A percentile compares a stretch with the other conserved stretches of the same genome.
Evolutionary conservation across 2,797 vertebrate genomes (phyloP).

Genomic region (Microcaecilia unicolor): DNA sequence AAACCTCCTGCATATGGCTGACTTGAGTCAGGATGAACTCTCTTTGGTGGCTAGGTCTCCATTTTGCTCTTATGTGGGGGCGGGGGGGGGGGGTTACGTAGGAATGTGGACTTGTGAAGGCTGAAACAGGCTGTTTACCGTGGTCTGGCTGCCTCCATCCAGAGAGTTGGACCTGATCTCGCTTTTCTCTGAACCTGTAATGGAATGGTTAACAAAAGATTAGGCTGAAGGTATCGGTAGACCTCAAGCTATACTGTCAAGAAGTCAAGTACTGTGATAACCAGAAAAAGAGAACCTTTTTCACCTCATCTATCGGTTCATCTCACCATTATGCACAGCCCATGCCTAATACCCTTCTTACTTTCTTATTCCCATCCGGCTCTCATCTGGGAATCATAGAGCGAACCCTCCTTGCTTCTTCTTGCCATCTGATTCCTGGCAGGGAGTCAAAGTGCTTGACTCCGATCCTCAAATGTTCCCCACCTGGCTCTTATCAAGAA

Average conservation of each 20-base stretch:
- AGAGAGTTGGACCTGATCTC: slow-evolving; percentile 17
- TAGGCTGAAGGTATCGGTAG: too few relatives aligned
- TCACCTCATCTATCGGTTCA: not conserved
- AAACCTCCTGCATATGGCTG: too few relatives aligned
- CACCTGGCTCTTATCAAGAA: too few relatives aligned
- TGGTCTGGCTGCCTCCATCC: slow-evolving; percentile 25
- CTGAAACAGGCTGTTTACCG: too few relatives aligned
- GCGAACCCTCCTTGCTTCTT: not conserved
- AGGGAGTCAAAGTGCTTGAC: not conserved
- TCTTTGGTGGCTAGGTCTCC: too few relatives aligned
- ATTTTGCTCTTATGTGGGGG: too few relatives aligned
- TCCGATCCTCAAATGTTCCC: too few relatives aligned
- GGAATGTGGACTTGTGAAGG: too few relatives aligned
- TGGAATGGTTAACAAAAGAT: not conserved
- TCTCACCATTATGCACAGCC: not conserved
- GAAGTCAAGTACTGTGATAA: not conserved
- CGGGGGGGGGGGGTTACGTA: too few relatives aligned
- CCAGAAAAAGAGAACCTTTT: not conserved
- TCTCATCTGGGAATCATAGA: not conserved
- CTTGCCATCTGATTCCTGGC: not conserved
- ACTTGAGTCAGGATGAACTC: too few relatives aligned
- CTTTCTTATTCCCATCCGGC: not conserved
- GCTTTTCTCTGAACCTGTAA: slow-evolving; percentile 27
- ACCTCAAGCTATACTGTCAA: not conserved
- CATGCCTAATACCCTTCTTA: too few relatives aligned